phyloP scores from a whole-genome alignment of 2,113 vertebrate genomes.

The Strigops habroptila region DNA sequence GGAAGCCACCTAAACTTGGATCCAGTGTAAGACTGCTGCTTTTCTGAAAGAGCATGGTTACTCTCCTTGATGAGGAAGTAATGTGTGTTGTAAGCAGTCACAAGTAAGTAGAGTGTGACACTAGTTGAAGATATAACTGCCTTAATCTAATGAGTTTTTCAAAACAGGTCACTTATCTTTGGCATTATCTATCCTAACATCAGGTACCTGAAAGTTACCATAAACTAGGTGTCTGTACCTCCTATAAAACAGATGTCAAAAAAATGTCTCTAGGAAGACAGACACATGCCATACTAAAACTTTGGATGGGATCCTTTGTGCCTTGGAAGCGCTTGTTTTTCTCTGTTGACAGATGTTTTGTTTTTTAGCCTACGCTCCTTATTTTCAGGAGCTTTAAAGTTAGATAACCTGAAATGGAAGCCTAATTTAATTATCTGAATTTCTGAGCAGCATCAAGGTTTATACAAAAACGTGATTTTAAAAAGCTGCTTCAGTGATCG shows the following conservation, averaged over 20 bases:
- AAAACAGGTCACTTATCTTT: background rate
- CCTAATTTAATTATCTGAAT: background rate
- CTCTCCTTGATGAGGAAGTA: background rate
- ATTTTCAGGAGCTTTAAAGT: background rate
- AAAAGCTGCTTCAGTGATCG: background rate
- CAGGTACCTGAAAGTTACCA: background rate
- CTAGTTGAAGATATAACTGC: background rate
- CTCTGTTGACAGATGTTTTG: background rate
- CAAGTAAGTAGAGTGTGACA: background rate
- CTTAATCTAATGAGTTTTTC: background rate
- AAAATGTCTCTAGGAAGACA: background rate
- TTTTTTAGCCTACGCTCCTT: background rate
- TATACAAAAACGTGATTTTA: background rate
- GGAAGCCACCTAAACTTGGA: background rate
- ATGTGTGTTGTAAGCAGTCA: background rate
- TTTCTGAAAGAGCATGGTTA: background rate
- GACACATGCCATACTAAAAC: background rate
- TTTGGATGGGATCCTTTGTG: background rate
- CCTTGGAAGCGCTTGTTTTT: background rate
- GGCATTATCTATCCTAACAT: background rate
- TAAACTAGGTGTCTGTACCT: background rate
- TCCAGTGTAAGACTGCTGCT: background rate
- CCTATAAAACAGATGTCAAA: background rate
- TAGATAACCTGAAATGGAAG: background rate
- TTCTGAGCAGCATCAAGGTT: background rate